Evolutionary conservation across 2,113 vertebrate species (phyloP).

Genomic region (Entomyzon cyanotis): DNA sequence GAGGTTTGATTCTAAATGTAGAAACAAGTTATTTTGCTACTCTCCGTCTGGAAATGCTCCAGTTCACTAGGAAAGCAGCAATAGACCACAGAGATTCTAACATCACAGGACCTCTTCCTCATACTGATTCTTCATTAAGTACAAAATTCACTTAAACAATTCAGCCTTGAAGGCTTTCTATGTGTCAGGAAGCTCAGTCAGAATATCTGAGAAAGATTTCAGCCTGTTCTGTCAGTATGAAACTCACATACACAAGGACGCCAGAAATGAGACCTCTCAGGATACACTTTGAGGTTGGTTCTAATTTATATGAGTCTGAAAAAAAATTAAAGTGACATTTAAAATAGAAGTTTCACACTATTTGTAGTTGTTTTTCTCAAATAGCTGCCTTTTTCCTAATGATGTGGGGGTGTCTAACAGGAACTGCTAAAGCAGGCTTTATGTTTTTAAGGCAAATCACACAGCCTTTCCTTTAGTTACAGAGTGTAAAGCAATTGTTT

Average conservation of each 20-base stretch:
- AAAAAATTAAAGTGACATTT: neutral
- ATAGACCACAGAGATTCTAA: neutral
- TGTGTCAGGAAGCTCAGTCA: neutral
- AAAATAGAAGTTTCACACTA: neutral
- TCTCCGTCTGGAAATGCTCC: neutral
- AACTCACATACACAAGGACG: neutral
- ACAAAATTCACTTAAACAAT: neutral
- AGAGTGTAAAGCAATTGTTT: neutral
- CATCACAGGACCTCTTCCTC: neutral
- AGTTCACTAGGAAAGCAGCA: neutral
- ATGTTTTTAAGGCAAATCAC: neutral
- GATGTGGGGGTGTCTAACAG: neutral
- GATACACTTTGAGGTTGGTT: neutral
- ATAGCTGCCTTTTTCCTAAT: neutral
- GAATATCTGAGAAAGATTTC: neutral
- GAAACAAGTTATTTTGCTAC: slow-evolving; percentile 16
- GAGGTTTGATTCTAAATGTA: slow-evolving; percentile 21
- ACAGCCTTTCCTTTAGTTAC: neutral
- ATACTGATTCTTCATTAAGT: neutral
- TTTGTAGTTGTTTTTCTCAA: neutral
- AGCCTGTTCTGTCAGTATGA: neutral
- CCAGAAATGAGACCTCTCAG: neutral
- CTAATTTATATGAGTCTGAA: neutral
- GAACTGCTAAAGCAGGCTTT: neutral
- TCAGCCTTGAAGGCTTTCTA: neutral